Conservation (phyloP, 1,140 invertebrate genomes). For the Diabrotica virgifera region DNA sequence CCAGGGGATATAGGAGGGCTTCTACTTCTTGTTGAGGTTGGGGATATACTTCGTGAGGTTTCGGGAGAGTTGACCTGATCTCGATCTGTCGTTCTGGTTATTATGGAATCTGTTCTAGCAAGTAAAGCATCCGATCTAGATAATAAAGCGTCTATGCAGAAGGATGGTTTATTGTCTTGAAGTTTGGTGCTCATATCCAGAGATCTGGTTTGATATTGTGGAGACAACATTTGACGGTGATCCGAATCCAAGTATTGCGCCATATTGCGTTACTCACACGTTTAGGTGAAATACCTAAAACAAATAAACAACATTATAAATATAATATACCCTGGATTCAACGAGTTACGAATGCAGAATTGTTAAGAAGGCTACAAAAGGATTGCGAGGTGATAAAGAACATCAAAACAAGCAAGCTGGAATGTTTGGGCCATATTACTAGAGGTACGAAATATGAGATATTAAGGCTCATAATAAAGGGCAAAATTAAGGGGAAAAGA, state of each 20-base stretch:
- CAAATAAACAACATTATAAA: no score
- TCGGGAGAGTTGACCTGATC: conserved; percentile 40
- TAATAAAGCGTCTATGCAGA: conserved; percentile 67
- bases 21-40: conserved; percentile 42
- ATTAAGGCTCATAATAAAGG: no score
- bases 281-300: no score
- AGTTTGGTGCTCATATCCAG: conserved; percentile 45
- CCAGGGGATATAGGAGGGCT: conserved; percentile 51
- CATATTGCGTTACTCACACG: conserved; percentile 25
- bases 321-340: no score
- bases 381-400: no score
- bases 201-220: conserved; percentile 26
- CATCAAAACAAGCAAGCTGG: no score
- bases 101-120: background rate
- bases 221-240: conserved; percentile 17
- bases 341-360: no score
- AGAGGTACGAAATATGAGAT: no score
- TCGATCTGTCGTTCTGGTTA: conserved; percentile 9
- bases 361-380: no score
- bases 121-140: conserved; percentile 37
- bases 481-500: no score
- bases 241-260: conserved; percentile 28
- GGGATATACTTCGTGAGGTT: conserved; percentile 43
- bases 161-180: conserved; percentile 51
- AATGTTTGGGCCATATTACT: no score